Conservation (phyloP, 2,888 invertebrate genomes). For the Drosophila bunnanda region DNA sequence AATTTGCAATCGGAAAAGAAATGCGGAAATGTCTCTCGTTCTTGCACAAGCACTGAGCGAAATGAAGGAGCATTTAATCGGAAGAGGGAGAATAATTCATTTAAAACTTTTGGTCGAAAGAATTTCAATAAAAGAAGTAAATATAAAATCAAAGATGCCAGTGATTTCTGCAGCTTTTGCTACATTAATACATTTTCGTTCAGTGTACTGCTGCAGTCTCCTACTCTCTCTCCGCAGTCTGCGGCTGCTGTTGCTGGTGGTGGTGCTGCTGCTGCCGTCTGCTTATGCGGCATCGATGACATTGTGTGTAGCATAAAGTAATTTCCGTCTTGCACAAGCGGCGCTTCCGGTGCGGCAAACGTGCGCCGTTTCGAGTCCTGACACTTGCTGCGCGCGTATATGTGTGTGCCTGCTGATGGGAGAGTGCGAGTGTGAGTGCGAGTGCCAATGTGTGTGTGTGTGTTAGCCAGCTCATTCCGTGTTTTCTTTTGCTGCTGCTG, state of each 20-base stretch:
- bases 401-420: slow-evolving; percentile 2
- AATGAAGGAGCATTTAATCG: not conserved
- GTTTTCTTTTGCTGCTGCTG: slow-evolving; percentile 37
- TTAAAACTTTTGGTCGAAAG: not conserved
- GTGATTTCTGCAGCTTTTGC: rapidly evolving
- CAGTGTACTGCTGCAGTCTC: slow-evolving; percentile 16
- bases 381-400: slow-evolving; percentile 72
- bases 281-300: slow-evolving; percentile 82
- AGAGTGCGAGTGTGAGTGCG: too few relatives aligned
- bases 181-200: too few relatives aligned
- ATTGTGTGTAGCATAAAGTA: slow-evolving; percentile 82
- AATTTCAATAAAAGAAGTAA: not conserved
- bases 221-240: slow-evolving; percentile 4
- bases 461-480: slow-evolving; percentile 58
- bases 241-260: slow-evolving; percentile 34
- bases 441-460: slow-evolving; percentile 49
- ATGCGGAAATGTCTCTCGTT: slow-evolving; percentile 32
- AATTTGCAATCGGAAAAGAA: slow-evolving; percentile 51
- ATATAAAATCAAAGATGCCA: not conserved
- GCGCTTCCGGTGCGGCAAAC: slow-evolving; percentile 81
- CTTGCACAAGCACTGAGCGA: slow-evolving; percentile 6
- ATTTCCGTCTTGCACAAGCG: slow-evolving; percentile 82
- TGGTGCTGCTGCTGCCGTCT: slow-evolving; percentile 48
- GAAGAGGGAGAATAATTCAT: too few relatives aligned
- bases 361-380: slow-evolving; percentile 66